These are phyloP conservation scores for Geopemphigus sp. DNA, from an alignment of 1,140 invertebrate genomes.

Conservation along the genomic window DNA sequence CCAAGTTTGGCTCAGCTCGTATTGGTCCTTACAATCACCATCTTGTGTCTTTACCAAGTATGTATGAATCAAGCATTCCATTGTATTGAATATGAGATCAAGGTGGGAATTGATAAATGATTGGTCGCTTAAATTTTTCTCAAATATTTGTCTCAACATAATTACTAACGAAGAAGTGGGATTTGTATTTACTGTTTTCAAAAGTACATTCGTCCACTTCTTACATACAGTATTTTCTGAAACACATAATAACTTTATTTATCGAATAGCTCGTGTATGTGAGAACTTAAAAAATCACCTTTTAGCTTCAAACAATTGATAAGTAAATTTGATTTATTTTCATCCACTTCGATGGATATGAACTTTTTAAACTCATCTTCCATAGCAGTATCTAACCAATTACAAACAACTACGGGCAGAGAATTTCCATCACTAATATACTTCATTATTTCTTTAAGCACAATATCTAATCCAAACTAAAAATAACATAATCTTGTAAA, in stretches of 20 bases:
- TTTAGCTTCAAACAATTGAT: slow-evolving; percentile 27
- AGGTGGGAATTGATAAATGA: slow-evolving; percentile 15
- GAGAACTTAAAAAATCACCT: slow-evolving; percentile 6
- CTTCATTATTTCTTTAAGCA: slow-evolving; percentile 44
- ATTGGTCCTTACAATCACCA: slow-evolving; percentile 20
- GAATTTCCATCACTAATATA: slow-evolving; percentile 27
- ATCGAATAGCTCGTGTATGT: neutral
- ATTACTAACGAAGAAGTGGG: slow-evolving; percentile 4
- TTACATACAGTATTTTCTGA: slow-evolving; percentile 27
- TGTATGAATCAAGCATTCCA: slow-evolving; percentile 30
- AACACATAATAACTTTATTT: neutral
- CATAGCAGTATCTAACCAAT: slow-evolving; percentile 33
- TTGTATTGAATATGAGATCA: slow-evolving; percentile 17
- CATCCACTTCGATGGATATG: slow-evolving; percentile 1
- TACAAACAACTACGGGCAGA: slow-evolving; percentile 6
- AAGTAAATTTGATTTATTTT: slow-evolving; percentile 26
- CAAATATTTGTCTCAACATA: slow-evolving; percentile 44
- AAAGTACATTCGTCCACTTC: slow-evolving; percentile 36
- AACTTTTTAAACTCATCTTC: slow-evolving; percentile 43
- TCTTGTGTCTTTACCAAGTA: slow-evolving; percentile 31
- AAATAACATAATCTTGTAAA: neutral
- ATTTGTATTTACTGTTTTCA: slow-evolving; percentile 25
- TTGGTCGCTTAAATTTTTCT: slow-evolving; percentile 34
- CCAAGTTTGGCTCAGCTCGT: slow-evolving; percentile 30
- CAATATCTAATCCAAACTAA: slow-evolving; percentile 40